These are phyloP conservation scores for Acleris literana DNA, from an alignment of 2,888 invertebrate species.

Conservation along the genomic window DNA sequence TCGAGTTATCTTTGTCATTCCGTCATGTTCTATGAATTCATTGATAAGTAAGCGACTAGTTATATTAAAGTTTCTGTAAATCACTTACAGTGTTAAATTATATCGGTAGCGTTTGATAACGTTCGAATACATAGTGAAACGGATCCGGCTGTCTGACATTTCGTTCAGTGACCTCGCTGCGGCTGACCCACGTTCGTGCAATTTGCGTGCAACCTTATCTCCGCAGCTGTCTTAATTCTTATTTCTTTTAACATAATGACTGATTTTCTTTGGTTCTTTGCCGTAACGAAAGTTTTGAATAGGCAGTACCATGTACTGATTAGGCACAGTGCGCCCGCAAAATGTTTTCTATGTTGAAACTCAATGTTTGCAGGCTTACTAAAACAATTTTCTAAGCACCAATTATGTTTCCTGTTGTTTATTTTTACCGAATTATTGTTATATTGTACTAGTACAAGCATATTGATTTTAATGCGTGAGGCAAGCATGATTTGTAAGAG, in stretches of 20 bases:
- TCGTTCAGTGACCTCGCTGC: slow-evolving; percentile 69
- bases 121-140: slow-evolving; percentile 52
- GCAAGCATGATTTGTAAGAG: too few species aligned
- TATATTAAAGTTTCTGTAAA: not conserved
- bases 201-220: slow-evolving; percentile 51
- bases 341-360: slow-evolving; percentile 68
- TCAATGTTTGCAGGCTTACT: slow-evolving; percentile 15
- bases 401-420: not conserved
- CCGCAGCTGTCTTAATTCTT: slow-evolving; percentile 46
- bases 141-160: slow-evolving; percentile 74
- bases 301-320: slow-evolving; percentile 57
- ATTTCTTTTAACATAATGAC: slow-evolving; percentile 43
- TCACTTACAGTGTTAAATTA: not conserved
- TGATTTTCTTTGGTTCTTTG: slow-evolving; percentile 43
- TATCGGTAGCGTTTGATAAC: slow-evolving; percentile 25
- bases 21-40: too few species aligned
- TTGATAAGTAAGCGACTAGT: too few species aligned
- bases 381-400: not conserved
- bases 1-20: too few species aligned
- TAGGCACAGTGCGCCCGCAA: slow-evolving; percentile 57
- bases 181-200: slow-evolving; percentile 64
- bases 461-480: too few species aligned
- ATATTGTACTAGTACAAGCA: too few species aligned
- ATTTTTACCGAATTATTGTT: too few species aligned
- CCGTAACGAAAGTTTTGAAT: slow-evolving; percentile 38